Evolutionary conservation across 2,888 invertebrate genomes (phyloP).

Genomic region (Copidosoma aretas): DNA sequence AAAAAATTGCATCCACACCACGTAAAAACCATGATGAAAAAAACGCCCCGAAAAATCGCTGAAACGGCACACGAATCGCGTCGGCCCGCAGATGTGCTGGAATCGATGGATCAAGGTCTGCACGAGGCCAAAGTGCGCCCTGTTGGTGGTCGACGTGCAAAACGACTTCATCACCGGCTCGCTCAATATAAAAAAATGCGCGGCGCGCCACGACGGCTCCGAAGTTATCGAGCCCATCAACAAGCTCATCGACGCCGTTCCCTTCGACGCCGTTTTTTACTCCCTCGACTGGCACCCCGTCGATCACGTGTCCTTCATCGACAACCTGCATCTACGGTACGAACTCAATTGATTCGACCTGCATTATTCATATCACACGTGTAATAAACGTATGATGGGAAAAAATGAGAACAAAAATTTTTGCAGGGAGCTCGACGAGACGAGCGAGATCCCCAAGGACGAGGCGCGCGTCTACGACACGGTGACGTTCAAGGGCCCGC

Average conservation of each 20-base stretch:
- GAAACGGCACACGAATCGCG: background rate
- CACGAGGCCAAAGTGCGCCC: constrained; percentile 80
- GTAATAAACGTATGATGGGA: background rate
- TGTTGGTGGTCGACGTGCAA: constrained; percentile 95
- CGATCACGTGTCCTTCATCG: constrained; percentile 95
- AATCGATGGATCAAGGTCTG: constrained; percentile 87
- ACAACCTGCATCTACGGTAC: constrained; percentile 75
- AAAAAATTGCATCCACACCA: too few species aligned
- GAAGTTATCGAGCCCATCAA: constrained; percentile 94
- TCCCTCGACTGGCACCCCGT: constrained; percentile 97
- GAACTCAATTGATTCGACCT: too few species aligned
- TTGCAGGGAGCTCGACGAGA: constrained; percentile 55
- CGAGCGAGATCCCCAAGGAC: constrained; percentile 63
- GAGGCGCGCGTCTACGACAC: constrained; percentile 86
- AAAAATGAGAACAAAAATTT: background rate
- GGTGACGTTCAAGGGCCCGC: constrained; percentile 89
- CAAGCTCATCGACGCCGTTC: constrained; percentile 77
- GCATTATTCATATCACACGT: background rate
- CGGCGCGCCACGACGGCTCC: constrained; percentile 87
- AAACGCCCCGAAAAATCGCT: too few species aligned
- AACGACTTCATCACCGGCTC: constrained; percentile 97
- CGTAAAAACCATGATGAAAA: too few species aligned
- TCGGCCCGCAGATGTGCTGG: constrained; percentile 73
- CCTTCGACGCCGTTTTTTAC: constrained; percentile 89
- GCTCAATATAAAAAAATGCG: constrained; percentile 90